A percentile compares a stretch with the other conserved stretches of the same genome.
Evolutionary conservation across 2,888 invertebrate genomes (phyloP).

Genomic region (Cerceris rybyensis): DNA sequence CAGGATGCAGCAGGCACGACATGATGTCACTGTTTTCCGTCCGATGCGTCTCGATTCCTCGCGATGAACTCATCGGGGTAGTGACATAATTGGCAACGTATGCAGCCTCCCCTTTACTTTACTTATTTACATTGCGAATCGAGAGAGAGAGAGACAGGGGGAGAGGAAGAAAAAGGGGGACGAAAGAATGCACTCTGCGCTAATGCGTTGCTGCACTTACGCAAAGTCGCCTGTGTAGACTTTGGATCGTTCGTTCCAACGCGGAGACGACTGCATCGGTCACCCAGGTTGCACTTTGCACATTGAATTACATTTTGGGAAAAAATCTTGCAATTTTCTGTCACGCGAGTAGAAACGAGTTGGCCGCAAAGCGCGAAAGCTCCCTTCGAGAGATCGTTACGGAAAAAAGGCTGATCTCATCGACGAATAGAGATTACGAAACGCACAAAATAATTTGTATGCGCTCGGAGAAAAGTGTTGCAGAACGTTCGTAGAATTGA

Average conservation of each 20-base stretch:
- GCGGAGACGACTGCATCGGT: not conserved
- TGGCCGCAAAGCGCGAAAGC: too few species aligned
- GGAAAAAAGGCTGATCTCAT: too few species aligned
- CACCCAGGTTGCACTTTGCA: too few species aligned
- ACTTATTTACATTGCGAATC: constrained; percentile 24
- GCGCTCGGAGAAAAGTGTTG: not conserved
- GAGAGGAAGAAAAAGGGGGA: not conserved
- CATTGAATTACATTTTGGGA: too few species aligned
- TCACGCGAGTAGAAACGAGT: too few species aligned
- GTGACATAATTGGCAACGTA: constrained; percentile 65
- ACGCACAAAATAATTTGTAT: not conserved
- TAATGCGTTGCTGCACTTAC: not conserved
- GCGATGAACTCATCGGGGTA: constrained; percentile 70
- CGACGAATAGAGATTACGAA: too few species aligned
- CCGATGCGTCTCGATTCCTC: constrained; percentile 43
- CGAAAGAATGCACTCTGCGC: not conserved
- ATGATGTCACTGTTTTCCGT: constrained; percentile 55
- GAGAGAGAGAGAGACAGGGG: not conserved
- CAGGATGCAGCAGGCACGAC: constrained; percentile 8
- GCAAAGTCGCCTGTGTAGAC: not conserved
- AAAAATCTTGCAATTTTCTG: too few species aligned
- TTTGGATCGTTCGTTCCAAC: not conserved
- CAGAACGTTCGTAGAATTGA: not conserved
- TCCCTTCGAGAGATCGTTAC: too few species aligned
- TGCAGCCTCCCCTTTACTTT: constrained; percentile 29